Base-by-base conservation (phyloP, 2,113 vertebrate species). In the Hypanus sabinus region DNA sequence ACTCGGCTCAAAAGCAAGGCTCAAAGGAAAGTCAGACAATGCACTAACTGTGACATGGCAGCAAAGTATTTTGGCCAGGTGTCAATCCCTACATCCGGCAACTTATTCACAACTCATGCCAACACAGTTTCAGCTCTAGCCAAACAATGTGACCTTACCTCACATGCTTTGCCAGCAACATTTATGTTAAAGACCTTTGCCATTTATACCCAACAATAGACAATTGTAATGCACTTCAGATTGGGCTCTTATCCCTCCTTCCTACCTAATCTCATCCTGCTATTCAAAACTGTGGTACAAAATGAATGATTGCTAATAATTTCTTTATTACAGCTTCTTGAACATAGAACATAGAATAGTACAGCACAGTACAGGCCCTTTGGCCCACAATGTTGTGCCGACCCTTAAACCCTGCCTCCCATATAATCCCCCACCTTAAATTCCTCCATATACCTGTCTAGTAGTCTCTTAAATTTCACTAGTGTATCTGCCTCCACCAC, bases 31-130 rank as follows among this genome's bases (percentile, higher is more conserved):
- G 62, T 46, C 68, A 22, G 71, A 93, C 91, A 93, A 22, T 93
- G 70, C 30, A 36, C 68, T 73, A 46, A 93, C 91, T 93, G 88
- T 92, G 70, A 73, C 91, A 93, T 93, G 91, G 68, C 91, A 90
- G 60, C 57, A 55, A 30, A 93, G 3, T 73, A 93, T 14, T 12
- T 73, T 73, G 91, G 91, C 36, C 68, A 38, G 18, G 14, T 27
- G 91, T 70, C 70, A 93, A 93, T 4, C 0, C 46, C 91, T 24
- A 93, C 91, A 93, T 55, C 24, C 70, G 65, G 55, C 46, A 30
- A 92, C 68, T 93, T 93, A 73, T 30, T 71, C 73, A 36, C 70
- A 73, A 93, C 71, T 38, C 8, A 93, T 71, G 68, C 90, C 90
- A 93, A 93, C 90, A 24, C 11, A 36, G 36, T 73, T 92, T 55